A percentile compares a stretch with the other conserved stretches of the same genome.
Evolutionary conservation across 2,888 invertebrate species (phyloP).

Genomic region (Microdon myrmicae): DNA sequence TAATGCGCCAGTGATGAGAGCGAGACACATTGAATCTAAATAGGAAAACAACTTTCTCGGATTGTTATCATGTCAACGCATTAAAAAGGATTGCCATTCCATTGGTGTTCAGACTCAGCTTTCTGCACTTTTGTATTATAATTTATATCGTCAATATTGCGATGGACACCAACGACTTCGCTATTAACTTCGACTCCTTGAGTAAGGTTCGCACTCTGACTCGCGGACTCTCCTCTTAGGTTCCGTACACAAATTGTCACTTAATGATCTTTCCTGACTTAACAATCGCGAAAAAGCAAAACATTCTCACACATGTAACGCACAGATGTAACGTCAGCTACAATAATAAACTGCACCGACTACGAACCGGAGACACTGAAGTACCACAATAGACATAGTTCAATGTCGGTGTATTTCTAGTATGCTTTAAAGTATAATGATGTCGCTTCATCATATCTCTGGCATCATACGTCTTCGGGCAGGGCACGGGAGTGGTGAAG

Average conservation of each 20-base stretch:
- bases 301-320: conserved; percentile 20
- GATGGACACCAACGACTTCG: not conserved
- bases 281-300: too few relatives aligned
- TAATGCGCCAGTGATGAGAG: conserved; percentile 49
- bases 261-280: conserved; percentile 46
- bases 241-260: conserved; percentile 50
- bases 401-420: conserved; percentile 43
- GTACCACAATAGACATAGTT: conserved; percentile 43
- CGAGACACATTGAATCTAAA: conserved; percentile 51
- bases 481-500: conserved; percentile 3
- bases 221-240: conserved; percentile 8
- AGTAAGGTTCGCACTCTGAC: too few relatives aligned
- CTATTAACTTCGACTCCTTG: too few relatives aligned
- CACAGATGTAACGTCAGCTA: conserved; percentile 31
- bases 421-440: conserved; percentile 52
- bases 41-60: conserved; percentile 53
- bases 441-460: conserved; percentile 52
- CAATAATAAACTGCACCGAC: conserved; percentile 41
- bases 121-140: conserved; percentile 24
- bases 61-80: conserved; percentile 53
- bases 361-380: too few relatives aligned
- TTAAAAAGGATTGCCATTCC: conserved; percentile 41
- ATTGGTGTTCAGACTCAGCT: not conserved
- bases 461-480: conserved; percentile 38
- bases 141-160: conserved; percentile 37